These are phyloP conservation scores for Campoletis sonorensis DNA, from an alignment of 1,140 invertebrate genomes.

Conservation along the genomic window DNA sequence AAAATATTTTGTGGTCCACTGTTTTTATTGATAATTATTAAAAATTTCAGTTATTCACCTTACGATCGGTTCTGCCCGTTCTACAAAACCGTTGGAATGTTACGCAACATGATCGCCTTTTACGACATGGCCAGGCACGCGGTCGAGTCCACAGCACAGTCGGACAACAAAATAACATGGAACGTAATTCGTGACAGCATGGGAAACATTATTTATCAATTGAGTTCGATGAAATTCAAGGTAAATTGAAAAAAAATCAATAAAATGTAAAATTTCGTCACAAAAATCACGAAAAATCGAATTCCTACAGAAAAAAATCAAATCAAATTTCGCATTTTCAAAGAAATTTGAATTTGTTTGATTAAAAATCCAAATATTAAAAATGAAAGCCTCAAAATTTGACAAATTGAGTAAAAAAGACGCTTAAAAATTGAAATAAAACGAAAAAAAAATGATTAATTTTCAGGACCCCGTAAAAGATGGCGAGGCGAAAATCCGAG, in stretches of 20 bases:
- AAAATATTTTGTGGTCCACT: too few species aligned
- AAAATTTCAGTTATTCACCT: constrained; percentile 86
- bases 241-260: constrained; percentile 74
- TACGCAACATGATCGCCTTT: constrained; percentile 98
- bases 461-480: constrained; percentile 97
- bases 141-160: constrained; percentile 98
- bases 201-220: constrained; percentile 96
- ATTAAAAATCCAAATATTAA: too few species aligned
- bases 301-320: too few species aligned
- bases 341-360: too few species aligned
- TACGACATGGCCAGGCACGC: constrained; percentile 98
- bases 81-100: constrained; percentile 99
- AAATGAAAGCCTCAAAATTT: too few species aligned
- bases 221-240: constrained; percentile 99
- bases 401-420: too few species aligned
- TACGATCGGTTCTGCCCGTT: constrained; percentile 99
- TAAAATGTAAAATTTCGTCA: not conserved
- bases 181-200: constrained; percentile 97
- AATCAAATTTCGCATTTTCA: too few species aligned
- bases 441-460: constrained; percentile 34
- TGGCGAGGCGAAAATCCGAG: constrained; percentile 97
- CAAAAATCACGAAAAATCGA: too few species aligned
- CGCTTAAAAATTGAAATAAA: constrained; percentile 47
- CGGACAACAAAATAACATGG: constrained; percentile 99
- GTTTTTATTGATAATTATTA: not conserved